Percentiles rank a stretch among this genome's conserved stretches.
These are phyloP conservation scores for Ictidomys tridecemlineatus DNA, from an alignment of 2,113 vertebrate genomes.

Conservation along the genomic window DNA sequence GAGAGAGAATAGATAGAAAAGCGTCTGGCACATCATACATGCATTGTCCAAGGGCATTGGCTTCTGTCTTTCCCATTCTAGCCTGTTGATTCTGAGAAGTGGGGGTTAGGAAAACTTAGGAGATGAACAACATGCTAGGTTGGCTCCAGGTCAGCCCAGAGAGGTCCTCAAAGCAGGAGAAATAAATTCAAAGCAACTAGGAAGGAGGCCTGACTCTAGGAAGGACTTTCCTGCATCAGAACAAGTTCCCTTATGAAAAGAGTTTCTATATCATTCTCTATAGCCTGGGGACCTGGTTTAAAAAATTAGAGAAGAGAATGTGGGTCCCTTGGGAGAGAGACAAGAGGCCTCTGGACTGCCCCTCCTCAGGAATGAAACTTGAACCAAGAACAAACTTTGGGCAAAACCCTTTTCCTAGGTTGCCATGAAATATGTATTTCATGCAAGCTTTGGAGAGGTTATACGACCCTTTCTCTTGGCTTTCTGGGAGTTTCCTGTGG, in stretches of 20 bases:
- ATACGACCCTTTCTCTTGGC: slow-evolving; percentile 64
- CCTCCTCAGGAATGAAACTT: slow-evolving; percentile 57
- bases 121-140: neutral
- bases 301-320: neutral
- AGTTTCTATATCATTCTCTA: neutral
- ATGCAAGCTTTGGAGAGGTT: slow-evolving; percentile 71
- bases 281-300: neutral
- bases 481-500: slow-evolving; percentile 81
- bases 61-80: neutral
- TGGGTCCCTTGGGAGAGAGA: neutral
- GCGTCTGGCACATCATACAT: accelerated
- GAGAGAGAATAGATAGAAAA: neutral
- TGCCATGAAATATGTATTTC: slow-evolving; percentile 85
- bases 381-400: slow-evolving; percentile 71
- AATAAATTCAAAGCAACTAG: neutral
- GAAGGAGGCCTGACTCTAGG: neutral
- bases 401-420: slow-evolving; percentile 75
- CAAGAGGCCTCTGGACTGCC: neutral
- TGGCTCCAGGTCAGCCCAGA: neutral
- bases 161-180: neutral
- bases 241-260: neutral
- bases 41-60: accelerated
- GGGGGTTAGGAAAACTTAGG: neutral
- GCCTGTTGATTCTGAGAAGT: neutral
- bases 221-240: neutral